Conservation (phyloP, 2,113 vertebrate species). For the Tachysurus vachellii region DNA sequence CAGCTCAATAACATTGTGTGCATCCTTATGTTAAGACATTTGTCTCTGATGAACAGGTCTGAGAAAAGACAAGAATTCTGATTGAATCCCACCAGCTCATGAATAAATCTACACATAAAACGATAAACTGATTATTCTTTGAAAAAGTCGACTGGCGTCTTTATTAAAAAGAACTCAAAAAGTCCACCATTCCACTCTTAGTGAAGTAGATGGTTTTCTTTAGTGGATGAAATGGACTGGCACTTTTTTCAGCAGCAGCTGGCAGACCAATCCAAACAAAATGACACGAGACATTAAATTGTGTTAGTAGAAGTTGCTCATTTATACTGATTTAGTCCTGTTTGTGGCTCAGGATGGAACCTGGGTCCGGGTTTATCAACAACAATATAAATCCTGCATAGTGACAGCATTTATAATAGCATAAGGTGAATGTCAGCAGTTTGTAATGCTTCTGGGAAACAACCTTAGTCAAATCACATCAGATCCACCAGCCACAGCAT, state of each 20-base stretch:
- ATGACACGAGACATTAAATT: neutral
- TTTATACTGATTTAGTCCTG: conserved; percentile 4
- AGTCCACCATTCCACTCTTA: conserved; percentile 3
- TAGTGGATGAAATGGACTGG: neutral
- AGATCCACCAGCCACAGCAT: neutral
- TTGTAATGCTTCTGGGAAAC: neutral
- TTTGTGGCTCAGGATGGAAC: conserved; percentile 9
- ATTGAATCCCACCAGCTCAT: neutral
- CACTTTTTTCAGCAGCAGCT: conserved; percentile 16
- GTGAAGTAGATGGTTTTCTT: neutral
- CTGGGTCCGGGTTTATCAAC: neutral
- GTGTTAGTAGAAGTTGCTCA: neutral
- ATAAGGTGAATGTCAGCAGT: neutral
- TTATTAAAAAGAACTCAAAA: conserved; percentile 47
- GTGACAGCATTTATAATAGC: neutral
- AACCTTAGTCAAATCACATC: neutral
- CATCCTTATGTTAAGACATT: neutral
- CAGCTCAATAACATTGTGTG: neutral
- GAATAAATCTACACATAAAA: neutral
- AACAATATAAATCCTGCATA: neutral
- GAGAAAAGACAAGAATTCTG: neutral
- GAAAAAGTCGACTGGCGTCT: conserved; percentile 41
- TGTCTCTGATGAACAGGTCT: neutral
- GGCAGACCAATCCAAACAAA: neutral
- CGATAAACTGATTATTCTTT: conserved; percentile 11